Percentiles rank a stretch among this genome's conserved stretches.
These are phyloP conservation scores for Lysiphlebus fabarum DNA, from an alignment of 1,140 invertebrate genomes.

Conservation along the genomic window DNA sequence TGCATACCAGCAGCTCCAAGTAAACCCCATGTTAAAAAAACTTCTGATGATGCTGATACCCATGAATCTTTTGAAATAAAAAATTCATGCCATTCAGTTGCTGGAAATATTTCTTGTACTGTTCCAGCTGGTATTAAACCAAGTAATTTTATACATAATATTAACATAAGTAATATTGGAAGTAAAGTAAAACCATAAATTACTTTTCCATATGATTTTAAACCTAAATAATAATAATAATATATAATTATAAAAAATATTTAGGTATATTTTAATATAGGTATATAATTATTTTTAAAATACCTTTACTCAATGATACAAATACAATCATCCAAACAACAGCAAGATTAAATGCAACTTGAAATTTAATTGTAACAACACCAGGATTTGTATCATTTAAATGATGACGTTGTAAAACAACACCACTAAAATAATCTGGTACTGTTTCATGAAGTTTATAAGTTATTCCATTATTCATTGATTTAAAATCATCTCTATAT, in stretches of 20 bases:
- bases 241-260: too few species aligned
- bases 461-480: constrained; percentile 45
- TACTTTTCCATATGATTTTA: constrained; percentile 82
- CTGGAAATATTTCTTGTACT: constrained; percentile 67
- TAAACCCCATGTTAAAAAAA: constrained; percentile 85
- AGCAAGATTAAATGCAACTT: constrained; percentile 84
- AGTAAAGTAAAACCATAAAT: constrained; percentile 71
- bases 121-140: constrained; percentile 65
- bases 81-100: constrained; percentile 78
- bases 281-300: neutral
- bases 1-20: constrained; percentile 82
- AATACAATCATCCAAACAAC: constrained; percentile 89
- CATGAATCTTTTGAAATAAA: constrained; percentile 71
- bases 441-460: constrained; percentile 73
- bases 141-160: constrained; percentile 72
- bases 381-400: constrained; percentile 59
- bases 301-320: constrained; percentile 82
- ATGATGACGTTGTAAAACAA: constrained; percentile 72
- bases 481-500: constrained; percentile 60
- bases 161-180: constrained; percentile 69
- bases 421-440: constrained; percentile 78
- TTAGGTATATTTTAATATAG: too few species aligned
- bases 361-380: constrained; percentile 74
- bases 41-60: constrained; percentile 82
- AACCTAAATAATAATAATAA: constrained; percentile 50